These are phyloP conservation scores for Hiodon tergisus DNA, from an alignment of 2,113 vertebrate species.

Conservation along the genomic window DNA sequence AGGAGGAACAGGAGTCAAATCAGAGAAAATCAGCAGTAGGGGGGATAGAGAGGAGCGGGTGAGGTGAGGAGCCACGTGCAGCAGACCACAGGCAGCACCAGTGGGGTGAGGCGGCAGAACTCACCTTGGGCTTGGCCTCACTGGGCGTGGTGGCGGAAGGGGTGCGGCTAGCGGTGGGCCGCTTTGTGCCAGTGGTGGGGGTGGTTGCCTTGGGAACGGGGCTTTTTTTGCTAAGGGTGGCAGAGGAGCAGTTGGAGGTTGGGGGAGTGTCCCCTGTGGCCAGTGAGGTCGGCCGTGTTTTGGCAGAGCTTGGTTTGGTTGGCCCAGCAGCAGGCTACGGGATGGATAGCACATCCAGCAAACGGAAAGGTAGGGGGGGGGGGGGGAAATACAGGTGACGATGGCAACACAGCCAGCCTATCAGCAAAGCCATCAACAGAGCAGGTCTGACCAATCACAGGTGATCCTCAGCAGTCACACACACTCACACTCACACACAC, in stretches of 20 bases:
- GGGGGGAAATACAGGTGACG: not conserved
- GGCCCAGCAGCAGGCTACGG: conserved; percentile 63
- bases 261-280: conserved; percentile 43
- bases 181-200: conserved; percentile 51
- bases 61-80: not conserved
- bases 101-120: conserved; percentile 29
- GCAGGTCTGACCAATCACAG: conserved; percentile 6
- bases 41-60: not conserved
- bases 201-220: conserved; percentile 57
- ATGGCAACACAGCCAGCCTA: conserved; percentile 41
- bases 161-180: conserved; percentile 46
- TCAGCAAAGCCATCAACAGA: conserved; percentile 52
- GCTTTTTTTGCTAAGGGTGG: conserved; percentile 71
- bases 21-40: not conserved
- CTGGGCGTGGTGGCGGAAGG: conserved; percentile 41
- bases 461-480: not conserved
- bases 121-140: conserved; percentile 79
- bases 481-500: not conserved
- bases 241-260: conserved; percentile 50
- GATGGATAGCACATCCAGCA: conserved; percentile 40
- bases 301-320: conserved; percentile 65
- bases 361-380: conserved; percentile 37
- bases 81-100: not conserved
- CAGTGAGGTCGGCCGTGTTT: conserved; percentile 55
- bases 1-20: not conserved